Evolutionary conservation across 1,140 invertebrate species (phyloP), one percentile per base, ranked within the genome.

Genomic region (Caenorhabditis brenneri): DNA sequence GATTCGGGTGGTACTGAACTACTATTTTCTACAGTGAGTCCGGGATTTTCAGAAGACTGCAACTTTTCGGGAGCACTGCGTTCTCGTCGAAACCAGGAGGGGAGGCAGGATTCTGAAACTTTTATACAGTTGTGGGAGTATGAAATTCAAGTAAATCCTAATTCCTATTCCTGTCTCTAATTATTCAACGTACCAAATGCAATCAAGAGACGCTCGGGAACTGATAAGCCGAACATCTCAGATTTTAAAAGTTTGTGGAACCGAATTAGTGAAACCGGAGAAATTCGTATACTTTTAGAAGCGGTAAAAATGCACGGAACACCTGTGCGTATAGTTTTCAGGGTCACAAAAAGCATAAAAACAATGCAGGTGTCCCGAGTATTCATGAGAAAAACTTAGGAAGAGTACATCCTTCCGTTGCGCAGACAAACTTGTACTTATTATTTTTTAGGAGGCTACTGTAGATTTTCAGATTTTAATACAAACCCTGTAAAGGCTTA

Each of bases 241-340:
- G 4, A 33, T 36, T 39, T 19, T 19, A 19, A n/a, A 36, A 65
- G 1, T 29, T n/a, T n/a, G n/a, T n/a, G n/a, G n/a, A n/a, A n/a
- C n/a, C n/a, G n/a, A n/a, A n/a, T n/a, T n/a, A n/a, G n/a, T n/a
- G n/a, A n/a, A n/a, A n/a, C n/a, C n/a, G n/a, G n/a, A n/a, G n/a
- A n/a, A n/a, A n/a, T n/a, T n/a, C 7, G 12, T 24, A 39, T 5
- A n/a, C 33, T 74, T n/a, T 42, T n/a, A 27, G 27, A 24, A n/a
- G 36, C 60, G 31, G 29, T 29, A 65, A 24, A 74, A 12, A 42
- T 22, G n/a, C 7, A 29, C 16, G 46, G 65, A 74, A 74, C 65
- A 74, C 65, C 65, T 74, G 65, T 79, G n/a, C n/a, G 49, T n/a
- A 79, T 22, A 79, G 27, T 80, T 46, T 29, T 55, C 48, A 80